Evolutionary conservation across 2,113 vertebrate genomes (phyloP), one percentile per base, ranked within the genome.

Genomic region (Dicerorhinus sumatrensis): DNA sequence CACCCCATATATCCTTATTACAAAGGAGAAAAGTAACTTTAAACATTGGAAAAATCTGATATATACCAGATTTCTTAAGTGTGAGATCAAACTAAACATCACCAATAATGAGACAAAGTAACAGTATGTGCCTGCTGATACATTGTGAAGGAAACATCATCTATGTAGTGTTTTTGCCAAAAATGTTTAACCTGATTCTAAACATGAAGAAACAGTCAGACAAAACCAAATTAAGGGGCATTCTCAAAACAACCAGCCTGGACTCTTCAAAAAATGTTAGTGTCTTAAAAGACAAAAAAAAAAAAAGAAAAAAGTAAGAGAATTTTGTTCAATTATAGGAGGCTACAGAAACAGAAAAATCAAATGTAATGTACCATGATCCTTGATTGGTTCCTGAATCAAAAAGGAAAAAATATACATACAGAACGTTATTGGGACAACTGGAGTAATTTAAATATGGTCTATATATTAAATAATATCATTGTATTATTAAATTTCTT

Each of bases 101-200:
- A 83, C 9, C 13, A 89, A 58, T 75, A 96, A 77, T 27, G 51
- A 89, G 29, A 89, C 33, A 51, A 82, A 67, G 36, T 92, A 85
- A 80, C n/a, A 77, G 56, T 48, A 48, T 48, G 12, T 81, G 51
- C 75, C 51, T 95, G 46, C 56, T 83, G n/a, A 85, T 23, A 8
- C 27, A 94, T 1, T 75, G 23, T 73, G 42, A 93, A 91, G 58
- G 65, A 89, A 92, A 69, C 0, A 70, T 16, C 13, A 48, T 48
- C 48, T 77, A 83, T 39, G 17, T 23, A 83, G 12, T 56, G 9
- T 81, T 85, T 95, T 84, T 85, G 42, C 23, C 60, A 93, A 95
- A 96, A 96, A 95, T 63, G 18, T 91, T 95, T 91, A 90, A 54
- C 58, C 29, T 90, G 89, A 95, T 94, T 96, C 16, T 96, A 96